Conservation (phyloP, 1,140 invertebrate genomes). For the Meloidogyne chitwoodi region DNA sequence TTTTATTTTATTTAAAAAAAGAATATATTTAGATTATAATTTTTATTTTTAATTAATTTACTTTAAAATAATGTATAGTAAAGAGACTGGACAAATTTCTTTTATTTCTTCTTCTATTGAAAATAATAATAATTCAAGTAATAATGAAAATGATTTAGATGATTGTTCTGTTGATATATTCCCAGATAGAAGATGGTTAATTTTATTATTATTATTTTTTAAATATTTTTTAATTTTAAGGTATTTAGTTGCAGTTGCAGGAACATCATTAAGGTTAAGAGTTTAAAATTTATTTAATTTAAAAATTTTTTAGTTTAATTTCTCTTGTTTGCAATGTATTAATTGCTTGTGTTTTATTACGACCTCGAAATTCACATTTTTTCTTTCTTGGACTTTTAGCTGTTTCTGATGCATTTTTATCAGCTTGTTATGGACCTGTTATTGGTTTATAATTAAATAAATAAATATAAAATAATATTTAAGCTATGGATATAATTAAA, state of each 20-base stretch:
- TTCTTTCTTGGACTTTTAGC: constrained; percentile 48
- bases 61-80: background rate
- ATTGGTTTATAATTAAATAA: constrained; percentile 14
- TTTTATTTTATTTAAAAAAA: too few species aligned
- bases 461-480: background rate
- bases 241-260: constrained; percentile 41
- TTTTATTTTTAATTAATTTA: background rate
- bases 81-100: background rate
- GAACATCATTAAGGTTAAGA: constrained; percentile 23
- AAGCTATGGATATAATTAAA: constrained; percentile 4
- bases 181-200: constrained; percentile 13
- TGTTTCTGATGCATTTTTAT: constrained; percentile 39
- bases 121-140: background rate
- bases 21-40: too few species aligned
- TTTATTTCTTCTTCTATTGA: background rate
- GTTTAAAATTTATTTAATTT: background rate
- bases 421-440: constrained; percentile 44
- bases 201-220: background rate
- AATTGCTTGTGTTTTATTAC: constrained; percentile 40
- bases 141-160: background rate
- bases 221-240: constrained; percentile 9
- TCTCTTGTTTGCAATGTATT: constrained; percentile 42
- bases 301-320: constrained; percentile 21
- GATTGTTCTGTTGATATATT: constrained; percentile 12
- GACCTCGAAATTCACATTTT: constrained; percentile 40